Percentiles rank a stretch among this genome's conserved stretches.
These are phyloP conservation scores for Tachypleus tridentatus DNA, from an alignment of 1,140 invertebrate species.

Conservation along the genomic window DNA sequence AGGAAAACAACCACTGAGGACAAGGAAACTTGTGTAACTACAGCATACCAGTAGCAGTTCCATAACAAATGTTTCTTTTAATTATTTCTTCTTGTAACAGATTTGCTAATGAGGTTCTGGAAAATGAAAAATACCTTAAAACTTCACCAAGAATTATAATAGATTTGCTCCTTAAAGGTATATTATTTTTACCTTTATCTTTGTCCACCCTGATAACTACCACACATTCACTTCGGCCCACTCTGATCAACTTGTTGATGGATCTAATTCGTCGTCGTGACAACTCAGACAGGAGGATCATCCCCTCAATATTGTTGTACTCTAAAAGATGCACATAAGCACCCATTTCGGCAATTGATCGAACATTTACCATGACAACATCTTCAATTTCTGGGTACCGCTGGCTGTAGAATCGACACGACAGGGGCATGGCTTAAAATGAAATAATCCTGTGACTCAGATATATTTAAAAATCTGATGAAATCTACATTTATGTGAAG, in stretches of 20 bases:
- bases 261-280: constrained; percentile 96
- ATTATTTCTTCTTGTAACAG: too few species aligned
- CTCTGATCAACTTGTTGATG: constrained; percentile 97
- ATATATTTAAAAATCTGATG: too few species aligned
- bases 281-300: constrained; percentile 89
- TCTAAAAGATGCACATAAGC: constrained; percentile 96
- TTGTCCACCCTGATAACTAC: constrained; percentile 99
- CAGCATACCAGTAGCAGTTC: too few species aligned
- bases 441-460: too few species aligned
- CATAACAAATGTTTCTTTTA: too few species aligned
- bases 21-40: too few species aligned
- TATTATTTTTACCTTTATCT: constrained; percentile 71
- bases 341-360: constrained; percentile 98
- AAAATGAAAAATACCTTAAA: not conserved
- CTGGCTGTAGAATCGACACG: constrained; percentile 95
- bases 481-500: too few species aligned
- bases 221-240: constrained; percentile 96
- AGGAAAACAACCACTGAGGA: too few species aligned
- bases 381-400: constrained; percentile 98
- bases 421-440: constrained; percentile 59
- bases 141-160: not conserved
- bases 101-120: too few species aligned
- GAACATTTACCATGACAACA: constrained; percentile 99
- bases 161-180: not conserved
- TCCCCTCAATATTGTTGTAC: constrained; percentile 98